A percentile compares a stretch with the other conserved stretches of the same genome.
These are phyloP conservation scores for Psittacus erithacus DNA, from an alignment of 2,113 vertebrate species.

Conservation along the genomic window DNA sequence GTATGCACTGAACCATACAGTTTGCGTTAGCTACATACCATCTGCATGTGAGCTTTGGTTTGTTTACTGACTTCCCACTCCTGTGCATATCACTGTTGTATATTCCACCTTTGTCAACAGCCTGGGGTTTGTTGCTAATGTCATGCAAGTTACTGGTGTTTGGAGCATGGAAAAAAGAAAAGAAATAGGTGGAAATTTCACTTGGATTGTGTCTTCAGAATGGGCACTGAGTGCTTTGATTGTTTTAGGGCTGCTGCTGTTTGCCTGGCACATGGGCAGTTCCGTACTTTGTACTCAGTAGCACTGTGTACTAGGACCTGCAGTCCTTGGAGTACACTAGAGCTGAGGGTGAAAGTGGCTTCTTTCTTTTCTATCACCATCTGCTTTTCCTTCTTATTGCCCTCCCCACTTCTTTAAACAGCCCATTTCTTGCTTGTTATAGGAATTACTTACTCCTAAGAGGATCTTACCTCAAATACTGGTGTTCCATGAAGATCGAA, in stretches of 20 bases:
- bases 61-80: conserved; percentile 27
- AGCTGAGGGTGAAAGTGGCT: conserved; percentile 13
- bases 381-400: neutral
- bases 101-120: neutral
- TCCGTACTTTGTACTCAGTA: neutral
- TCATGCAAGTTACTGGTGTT: neutral
- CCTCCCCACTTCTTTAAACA: no score
- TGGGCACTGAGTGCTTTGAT: neutral
- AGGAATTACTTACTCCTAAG: neutral
- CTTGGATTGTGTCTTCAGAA: neutral
- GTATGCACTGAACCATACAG: conserved; percentile 53
- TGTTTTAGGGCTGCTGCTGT: neutral
- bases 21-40: conserved; percentile 57
- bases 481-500: neutral
- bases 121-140: neutral
- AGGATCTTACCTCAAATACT: neutral
- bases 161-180: neutral
- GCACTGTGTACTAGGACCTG: neutral
- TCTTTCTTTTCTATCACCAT: neutral
- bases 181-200: neutral
- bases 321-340: neutral
- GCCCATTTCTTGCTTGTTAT: neutral
- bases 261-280: fast-evolving
- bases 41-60: conserved; percentile 56
- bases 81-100: fast-evolving